Conservation (phyloP, 2,797 vertebrate species). For the Silurus aristotelis region DNA sequence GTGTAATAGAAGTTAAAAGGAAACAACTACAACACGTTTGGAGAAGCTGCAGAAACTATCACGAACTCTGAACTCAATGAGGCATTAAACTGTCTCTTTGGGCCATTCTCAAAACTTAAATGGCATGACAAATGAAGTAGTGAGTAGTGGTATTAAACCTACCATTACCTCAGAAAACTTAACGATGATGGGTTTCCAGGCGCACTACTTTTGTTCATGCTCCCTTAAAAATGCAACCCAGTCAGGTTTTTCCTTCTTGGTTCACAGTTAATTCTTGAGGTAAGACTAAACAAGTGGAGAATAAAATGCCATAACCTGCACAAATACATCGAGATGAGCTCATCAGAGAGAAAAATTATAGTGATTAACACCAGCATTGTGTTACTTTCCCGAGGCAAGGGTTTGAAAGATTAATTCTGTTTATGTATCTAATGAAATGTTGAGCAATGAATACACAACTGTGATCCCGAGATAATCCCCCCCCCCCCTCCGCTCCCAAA, state of each 20-base stretch:
- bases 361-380: conserved; percentile 42
- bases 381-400: conserved; percentile 31
- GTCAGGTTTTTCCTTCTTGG: conserved; percentile 20
- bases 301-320: neutral
- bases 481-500: neutral
- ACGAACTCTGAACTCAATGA: conserved; percentile 36
- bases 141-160: conserved; percentile 33
- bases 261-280: conserved; percentile 19
- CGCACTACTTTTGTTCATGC: conserved; percentile 10
- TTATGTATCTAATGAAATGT: conserved; percentile 39
- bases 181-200: conserved; percentile 35
- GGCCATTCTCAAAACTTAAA: conserved; percentile 38
- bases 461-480: conserved; percentile 28
- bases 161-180: conserved; percentile 18
- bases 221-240: conserved; percentile 24
- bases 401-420: conserved; percentile 42
- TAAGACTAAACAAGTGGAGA: conserved; percentile 24
- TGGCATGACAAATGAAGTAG: conserved; percentile 37
- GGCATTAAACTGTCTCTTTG: conserved; percentile 39
- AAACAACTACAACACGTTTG: conserved; percentile 10
- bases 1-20: conserved; percentile 17
- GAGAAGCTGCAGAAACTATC: conserved; percentile 23
- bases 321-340: conserved; percentile 17
- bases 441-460: conserved; percentile 32
- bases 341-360: conserved; percentile 32